Base-by-base conservation (phyloP, 2,797 vertebrate genomes). In the Taeniopygia guttata region DNA sequence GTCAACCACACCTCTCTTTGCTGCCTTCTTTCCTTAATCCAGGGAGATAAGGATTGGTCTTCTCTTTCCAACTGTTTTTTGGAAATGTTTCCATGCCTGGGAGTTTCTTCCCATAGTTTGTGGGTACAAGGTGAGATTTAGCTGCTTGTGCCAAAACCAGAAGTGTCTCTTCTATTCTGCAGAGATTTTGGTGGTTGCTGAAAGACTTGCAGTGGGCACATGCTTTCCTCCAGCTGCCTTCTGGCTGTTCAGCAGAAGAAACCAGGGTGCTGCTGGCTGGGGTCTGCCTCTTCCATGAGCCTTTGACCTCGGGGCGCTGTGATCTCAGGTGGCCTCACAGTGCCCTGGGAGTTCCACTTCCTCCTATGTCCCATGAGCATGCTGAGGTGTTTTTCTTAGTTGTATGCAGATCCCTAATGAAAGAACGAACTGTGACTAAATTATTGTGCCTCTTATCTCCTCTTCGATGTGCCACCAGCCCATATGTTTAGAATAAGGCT, bases 401-500 rank as follows among this genome's bases (percentile, higher is more conserved):
- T 49, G 6, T 19, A 1, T 68, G 72, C 48, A 62, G 51, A 29
- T 64, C 66, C 54, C n/a, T 26, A 4, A n/a, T 51, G 66, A 64
- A 25, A 62, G 36, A 80, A 85, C 72, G 64, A 86, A 22, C 59
- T 7, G 3, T n/a, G 58, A 27, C 34, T 49, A 52, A 38, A 38
- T 92, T 77, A 59, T 13, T 89, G 29, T 82, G 64, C 43, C 16
- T 73, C 91, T 92, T 95, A 88, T 49, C 92, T 89, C 27, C 56
- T 46, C 42, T 38, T 78, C 3, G 5, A n/a, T 43, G 73, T 49
- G 56, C 69, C 82, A 46, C 23, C 64, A 63, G 83, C 67, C 73
- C 9, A 2, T 60, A 42, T 73, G 62, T 75, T 94, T 81, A 74
- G 79, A 64, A 45, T 80, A 68, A 82, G 56, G 43, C 66, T 80